Base-by-base conservation (phyloP, 2,888 invertebrate genomes). In the Anticlea derivata region DNA sequence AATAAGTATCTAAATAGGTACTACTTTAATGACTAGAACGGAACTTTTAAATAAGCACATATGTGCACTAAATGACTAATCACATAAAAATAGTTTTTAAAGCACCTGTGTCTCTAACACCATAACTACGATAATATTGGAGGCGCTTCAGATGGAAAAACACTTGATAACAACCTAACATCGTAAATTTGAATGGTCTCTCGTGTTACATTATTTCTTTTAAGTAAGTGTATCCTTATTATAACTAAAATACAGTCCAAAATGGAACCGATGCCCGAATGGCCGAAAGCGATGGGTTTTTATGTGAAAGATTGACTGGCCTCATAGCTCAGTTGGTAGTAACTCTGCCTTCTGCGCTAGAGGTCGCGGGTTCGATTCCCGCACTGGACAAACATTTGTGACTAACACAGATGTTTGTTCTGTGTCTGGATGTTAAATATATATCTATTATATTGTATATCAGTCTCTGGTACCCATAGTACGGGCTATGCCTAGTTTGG, bases 171-270 rank as follows among this genome's bases (percentile, higher is more conserved):
- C 41, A 51, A 55, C 47, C 40, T 40, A 37, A 49, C 33, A 49
- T 50, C 54, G 49, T 55, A 44, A 58, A 54, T 45, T 37, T 49
- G 46, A 55, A 55, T 55, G 47, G 51, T 52, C 49, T 44, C 46
- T 55, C 49, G 35, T 39, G 40, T 55, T 44, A 49, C 49, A 39
- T 17, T 41, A 17, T 20, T 40, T 31, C 34, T 44, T 29, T 44
- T 31, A 5, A 26, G 31, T 34, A 20, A 29, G 13, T 12, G 35
- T 13, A 39, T 23, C 29, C 47, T 50, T 52, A 50, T n/a, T 1
- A 0, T 7, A 17, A 33, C 24, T 26, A 40, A 40, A 26, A 47
- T 47, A 55, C 33, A 33, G 47, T 45, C 22, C n/a, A 44, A 50
- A 55, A 44, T 55, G 1, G n/a, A 48, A 35, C 24, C n/a, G 33